These are phyloP conservation scores for Chrysogorgia sp. DNA, from an alignment of 92 coral and sea anemone species.

Conservation along the genomic window DNA sequence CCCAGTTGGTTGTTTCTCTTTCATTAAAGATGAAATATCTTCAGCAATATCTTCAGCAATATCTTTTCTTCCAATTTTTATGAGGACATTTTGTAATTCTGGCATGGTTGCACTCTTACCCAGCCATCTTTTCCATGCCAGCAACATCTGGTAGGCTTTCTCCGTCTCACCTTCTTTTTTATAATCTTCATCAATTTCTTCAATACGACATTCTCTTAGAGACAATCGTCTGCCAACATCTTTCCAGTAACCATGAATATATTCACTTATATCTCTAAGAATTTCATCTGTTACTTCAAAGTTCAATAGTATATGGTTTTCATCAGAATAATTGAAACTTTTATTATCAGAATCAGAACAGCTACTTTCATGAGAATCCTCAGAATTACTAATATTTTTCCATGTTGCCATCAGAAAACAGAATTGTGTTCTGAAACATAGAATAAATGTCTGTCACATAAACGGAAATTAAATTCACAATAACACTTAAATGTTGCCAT, in stretches of 20 bases:
- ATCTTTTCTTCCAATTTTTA: slow-evolving; percentile 63
- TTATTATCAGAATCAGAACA: too few species aligned
- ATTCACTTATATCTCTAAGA: slow-evolving; percentile 68
- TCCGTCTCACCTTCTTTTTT: slow-evolving; percentile 58
- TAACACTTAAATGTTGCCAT: too few species aligned
- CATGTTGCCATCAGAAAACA: too few species aligned
- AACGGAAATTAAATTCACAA: too few species aligned
- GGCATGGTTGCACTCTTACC: slow-evolving; percentile 66
- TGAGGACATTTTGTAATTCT: slow-evolving; percentile 59
- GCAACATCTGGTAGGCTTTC: slow-evolving; percentile 77
- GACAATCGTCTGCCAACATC: slow-evolving; percentile 69
- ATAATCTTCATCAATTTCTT: slow-evolving; percentile 77
- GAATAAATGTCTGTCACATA: too few species aligned
- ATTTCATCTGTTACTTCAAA: slow-evolving; percentile 53
- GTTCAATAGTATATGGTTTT: neutral
- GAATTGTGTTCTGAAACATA: too few species aligned
- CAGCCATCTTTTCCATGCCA: slow-evolving; percentile 66
- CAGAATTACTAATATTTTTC: too few species aligned
- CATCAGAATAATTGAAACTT: neutral
- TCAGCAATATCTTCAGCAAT: slow-evolving; percentile 35
- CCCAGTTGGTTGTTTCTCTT: neutral
- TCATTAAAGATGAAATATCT: neutral
- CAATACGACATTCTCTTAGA: slow-evolving; percentile 67
- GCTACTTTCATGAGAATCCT: too few species aligned
- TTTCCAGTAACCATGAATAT: slow-evolving; percentile 76